A percentile compares a stretch with the other conserved stretches of the same genome.
Conservation (phyloP, 2,888 invertebrate genomes). For the Achlya flavicornis region DNA sequence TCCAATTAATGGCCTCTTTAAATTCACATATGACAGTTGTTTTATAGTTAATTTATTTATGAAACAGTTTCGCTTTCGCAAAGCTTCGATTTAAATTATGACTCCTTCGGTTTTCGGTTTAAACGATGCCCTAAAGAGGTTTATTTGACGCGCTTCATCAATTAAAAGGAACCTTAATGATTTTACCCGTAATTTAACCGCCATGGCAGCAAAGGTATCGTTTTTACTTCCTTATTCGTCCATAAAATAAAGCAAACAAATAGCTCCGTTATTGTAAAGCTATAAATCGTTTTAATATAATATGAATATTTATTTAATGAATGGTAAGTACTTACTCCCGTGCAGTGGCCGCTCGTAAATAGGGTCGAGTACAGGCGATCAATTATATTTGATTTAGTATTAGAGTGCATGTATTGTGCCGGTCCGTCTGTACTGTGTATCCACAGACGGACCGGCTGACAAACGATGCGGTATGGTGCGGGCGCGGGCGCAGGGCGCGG, state of each 20-base stretch:
- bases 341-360: conserved; percentile 30
- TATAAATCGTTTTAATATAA: not conserved
- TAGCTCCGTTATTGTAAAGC: not conserved
- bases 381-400: conserved; percentile 44
- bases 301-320: conserved; percentile 1
- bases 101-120: no score
- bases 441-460: no score
- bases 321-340: not conserved
- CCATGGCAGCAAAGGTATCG: not conserved
- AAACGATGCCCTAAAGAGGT: no score
- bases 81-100: no score
- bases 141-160: no score
- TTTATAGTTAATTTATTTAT: no score
- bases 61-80: no score
- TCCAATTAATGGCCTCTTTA: no score
- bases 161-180: no score
- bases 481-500: not conserved
- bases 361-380: conserved; percentile 22
- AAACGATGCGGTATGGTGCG: not conserved
- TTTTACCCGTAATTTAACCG: no score
- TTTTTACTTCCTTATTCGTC: not conserved
- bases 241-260: not conserved
- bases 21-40: no score
- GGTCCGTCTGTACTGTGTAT: not conserved
- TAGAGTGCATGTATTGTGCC: not conserved